phyloP scores from a whole-genome alignment of 2,113 vertebrate species.

The Heteronetta atricapilla region DNA sequence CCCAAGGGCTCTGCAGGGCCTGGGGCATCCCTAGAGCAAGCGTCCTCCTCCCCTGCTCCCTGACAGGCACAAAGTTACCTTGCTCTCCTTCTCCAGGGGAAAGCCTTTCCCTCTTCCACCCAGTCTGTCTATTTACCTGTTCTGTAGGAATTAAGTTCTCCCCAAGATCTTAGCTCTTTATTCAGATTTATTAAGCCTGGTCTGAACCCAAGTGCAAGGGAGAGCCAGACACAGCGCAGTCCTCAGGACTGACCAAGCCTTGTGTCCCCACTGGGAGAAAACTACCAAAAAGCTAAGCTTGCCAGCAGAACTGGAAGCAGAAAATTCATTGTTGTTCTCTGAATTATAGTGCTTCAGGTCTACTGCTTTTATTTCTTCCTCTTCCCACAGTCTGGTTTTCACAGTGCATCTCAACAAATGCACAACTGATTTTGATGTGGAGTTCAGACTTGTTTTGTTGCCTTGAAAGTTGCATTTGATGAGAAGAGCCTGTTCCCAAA shows the following conservation, averaged over 20 bases:
- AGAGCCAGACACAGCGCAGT: rapidly evolving
- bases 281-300: neutral
- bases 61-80: neutral
- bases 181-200: neutral
- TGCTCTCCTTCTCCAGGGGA: neutral
- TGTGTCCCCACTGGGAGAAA: neutral
- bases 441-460: constrained; percentile 63
- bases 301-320: neutral
- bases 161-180: neutral
- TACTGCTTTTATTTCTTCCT: neutral
- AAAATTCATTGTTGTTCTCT: neutral
- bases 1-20: neutral
- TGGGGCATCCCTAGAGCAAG: neutral
- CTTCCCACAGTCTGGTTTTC: constrained; percentile 2
- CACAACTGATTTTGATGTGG: constrained; percentile 45
- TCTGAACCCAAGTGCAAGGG: neutral
- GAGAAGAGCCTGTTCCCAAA: constrained; percentile 80
- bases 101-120: neutral
- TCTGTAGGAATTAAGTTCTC: neutral
- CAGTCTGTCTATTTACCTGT: neutral
- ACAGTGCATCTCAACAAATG: neutral
- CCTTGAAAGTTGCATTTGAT: constrained; percentile 78
- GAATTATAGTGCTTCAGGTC: neutral
- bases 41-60: neutral
- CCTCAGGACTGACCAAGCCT: neutral